These are phyloP conservation scores for Cassiopea andromeda DNA, from an alignment of 30 jellyfish, hydroid and myxozoan species.

Conservation along the genomic window DNA sequence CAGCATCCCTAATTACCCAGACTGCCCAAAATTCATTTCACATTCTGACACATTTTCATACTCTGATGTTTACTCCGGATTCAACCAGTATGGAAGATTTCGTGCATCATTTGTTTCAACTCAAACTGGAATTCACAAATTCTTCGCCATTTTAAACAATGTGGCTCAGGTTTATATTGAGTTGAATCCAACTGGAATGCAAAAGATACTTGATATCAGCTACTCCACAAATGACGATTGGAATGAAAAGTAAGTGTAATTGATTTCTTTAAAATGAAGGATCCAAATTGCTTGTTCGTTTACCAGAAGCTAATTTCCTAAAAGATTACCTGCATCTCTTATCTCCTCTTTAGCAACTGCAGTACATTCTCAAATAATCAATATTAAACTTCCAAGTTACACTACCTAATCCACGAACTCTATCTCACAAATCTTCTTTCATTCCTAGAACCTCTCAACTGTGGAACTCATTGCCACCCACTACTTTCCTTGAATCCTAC, in stretches of 20 bases:
- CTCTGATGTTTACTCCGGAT: not conserved
- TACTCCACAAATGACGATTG: constrained; percentile 13
- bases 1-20: constrained; percentile 48
- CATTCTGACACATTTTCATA: constrained; percentile 29
- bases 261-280: not conserved
- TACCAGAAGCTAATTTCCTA: too few species aligned
- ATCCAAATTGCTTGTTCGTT: too few species aligned
- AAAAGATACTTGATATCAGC: not conserved
- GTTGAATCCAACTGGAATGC: constrained; percentile 15
- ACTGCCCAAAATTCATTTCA: constrained; percentile 37
- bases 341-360: too few species aligned
- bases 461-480: too few species aligned
- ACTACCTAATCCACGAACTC: too few species aligned
- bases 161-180: constrained; percentile 11
- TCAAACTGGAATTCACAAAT: constrained; percentile 58
- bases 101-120: constrained; percentile 36
- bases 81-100: constrained; percentile 21
- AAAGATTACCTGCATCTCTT: too few species aligned
- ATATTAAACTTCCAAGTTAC: too few species aligned
- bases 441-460: too few species aligned
- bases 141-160: constrained; percentile 40
- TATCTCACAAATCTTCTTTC: too few species aligned
- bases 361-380: too few species aligned
- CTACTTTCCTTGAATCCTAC: too few species aligned
- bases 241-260: constrained; percentile 1